Conservation (phyloP, 2,888 invertebrate species). For the Carabus problematicus region DNA sequence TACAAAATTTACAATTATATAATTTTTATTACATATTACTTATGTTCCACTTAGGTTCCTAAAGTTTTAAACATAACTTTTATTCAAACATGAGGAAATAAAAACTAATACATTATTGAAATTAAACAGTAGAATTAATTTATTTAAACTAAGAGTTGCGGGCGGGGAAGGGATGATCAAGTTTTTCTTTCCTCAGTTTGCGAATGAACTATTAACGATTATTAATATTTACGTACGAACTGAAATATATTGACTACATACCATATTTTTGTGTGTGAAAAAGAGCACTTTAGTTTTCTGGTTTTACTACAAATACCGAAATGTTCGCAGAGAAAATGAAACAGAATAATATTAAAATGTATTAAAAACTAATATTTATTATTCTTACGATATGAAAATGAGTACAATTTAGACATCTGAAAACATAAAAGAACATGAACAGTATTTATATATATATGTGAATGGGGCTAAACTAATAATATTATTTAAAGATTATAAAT, state of each 20-base stretch:
- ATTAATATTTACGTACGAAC: no score
- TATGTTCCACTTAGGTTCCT: not conserved
- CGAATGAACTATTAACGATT: no score
- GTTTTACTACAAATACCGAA: not conserved
- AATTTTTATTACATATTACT: conserved; percentile 10
- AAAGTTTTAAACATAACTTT: conserved; percentile 4
- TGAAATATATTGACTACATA: no score
- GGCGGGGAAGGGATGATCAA: not conserved
- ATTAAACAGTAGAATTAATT: no score
- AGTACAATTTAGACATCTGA: conserved; percentile 39
- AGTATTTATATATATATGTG: conserved; percentile 14
- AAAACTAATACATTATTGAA: no score
- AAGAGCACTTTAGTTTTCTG: conserved; percentile 25
- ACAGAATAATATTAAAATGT: not conserved
- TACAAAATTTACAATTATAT: conserved; percentile 37
- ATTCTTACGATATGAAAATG: conserved; percentile 24
- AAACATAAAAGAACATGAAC: conserved; percentile 35
- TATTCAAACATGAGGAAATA: no score
- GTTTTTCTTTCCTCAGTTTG: conserved; percentile 17
- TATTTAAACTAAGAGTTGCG: no score
- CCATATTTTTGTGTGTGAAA: conserved; percentile 8
- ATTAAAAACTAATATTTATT: conserved; percentile 4
- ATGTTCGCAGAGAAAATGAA: conserved; percentile 18
- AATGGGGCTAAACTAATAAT: conserved; percentile 23
- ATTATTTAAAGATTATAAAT: conserved; percentile 30